Percentiles rank a stretch among this genome's conserved stretches.
Evolutionary conservation across 2,888 invertebrate species (phyloP).

Genomic region (Plusia festucae): DNA sequence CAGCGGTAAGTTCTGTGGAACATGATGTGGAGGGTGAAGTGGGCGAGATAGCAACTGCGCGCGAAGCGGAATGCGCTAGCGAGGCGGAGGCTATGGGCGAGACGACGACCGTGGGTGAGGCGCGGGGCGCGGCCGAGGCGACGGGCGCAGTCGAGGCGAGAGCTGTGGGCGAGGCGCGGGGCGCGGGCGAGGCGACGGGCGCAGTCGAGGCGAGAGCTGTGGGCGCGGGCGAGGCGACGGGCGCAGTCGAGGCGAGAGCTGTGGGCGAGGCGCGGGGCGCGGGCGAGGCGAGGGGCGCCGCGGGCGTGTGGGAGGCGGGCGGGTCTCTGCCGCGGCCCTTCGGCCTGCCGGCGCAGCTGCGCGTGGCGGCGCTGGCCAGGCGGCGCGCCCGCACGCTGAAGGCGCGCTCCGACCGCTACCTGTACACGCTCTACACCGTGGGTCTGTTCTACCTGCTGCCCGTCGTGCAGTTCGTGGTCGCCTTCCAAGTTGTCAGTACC

Average conservation of each 20-base stretch:
- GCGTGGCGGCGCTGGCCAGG: constrained; percentile 80
- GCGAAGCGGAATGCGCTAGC: not conserved
- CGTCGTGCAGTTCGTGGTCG: constrained; percentile 95
- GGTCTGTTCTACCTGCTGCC: constrained; percentile 96
- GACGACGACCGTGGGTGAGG: no score
- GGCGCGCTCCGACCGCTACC: constrained; percentile 88
- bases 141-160: no score
- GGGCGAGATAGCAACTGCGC: constrained; percentile 8
- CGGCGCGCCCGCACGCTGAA: constrained; percentile 76
- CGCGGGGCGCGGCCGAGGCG: not conserved
- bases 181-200: not conserved
- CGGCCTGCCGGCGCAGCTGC: constrained; percentile 83
- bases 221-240: not conserved
- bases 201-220: constrained; percentile 14
- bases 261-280: not conserved
- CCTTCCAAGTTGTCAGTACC: constrained; percentile 91
- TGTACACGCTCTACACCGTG: constrained; percentile 92
- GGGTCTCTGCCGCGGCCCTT: constrained; percentile 68
- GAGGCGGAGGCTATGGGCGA: no score
- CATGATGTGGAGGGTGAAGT: not conserved
- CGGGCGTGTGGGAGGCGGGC: constrained; percentile 11
- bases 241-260: constrained; percentile 48
- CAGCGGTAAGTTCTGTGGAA: not conserved
- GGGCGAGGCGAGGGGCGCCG: not conserved
- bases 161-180: no score